Conservation (phyloP, 2,888 invertebrate species). For the Geophilus truncorum region DNA sequence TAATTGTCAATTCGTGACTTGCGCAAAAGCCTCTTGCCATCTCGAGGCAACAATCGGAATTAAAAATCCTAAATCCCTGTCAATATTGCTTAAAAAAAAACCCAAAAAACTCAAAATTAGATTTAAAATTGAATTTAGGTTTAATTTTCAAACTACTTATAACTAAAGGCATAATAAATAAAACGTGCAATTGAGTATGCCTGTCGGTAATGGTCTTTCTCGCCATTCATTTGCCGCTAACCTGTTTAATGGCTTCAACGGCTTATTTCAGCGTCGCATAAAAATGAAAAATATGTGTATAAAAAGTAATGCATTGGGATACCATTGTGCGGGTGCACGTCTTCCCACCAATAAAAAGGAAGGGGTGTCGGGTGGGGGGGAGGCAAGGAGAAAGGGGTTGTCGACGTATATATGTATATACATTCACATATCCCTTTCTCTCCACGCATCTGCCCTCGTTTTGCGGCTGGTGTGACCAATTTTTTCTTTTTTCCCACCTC, state of each 20-base stretch:
- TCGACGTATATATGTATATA: not conserved
- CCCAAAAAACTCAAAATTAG: too few species aligned
- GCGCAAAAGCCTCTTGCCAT: too few species aligned
- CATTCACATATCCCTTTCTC: not conserved
- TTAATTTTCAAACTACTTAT: not conserved
- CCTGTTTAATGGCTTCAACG: not conserved
- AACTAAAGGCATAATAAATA: not conserved
- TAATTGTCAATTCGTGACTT: not conserved
- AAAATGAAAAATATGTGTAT: not conserved
- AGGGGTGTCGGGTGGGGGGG: not conserved
- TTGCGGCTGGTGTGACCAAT: constrained; percentile 1
- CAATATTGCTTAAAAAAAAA: too few species aligned
- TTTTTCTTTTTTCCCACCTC: constrained; percentile 6
- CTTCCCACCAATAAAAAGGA: constrained; percentile 6
- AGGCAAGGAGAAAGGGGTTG: not conserved
- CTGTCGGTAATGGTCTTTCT: not conserved
- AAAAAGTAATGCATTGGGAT: constrained; percentile 2
- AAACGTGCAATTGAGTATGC: not conserved
- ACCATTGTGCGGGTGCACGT: not conserved
- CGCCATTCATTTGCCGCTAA: not conserved
- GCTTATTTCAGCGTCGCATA: not conserved
- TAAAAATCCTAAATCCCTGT: too few species aligned
- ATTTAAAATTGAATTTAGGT: too few species aligned
- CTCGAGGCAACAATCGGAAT: too few species aligned
- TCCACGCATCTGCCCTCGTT: constrained; percentile 13